Evolutionary conservation across 2,113 vertebrate species (phyloP), one percentile per base, ranked within the genome.

Genomic region (Catharus minimus): DNA sequence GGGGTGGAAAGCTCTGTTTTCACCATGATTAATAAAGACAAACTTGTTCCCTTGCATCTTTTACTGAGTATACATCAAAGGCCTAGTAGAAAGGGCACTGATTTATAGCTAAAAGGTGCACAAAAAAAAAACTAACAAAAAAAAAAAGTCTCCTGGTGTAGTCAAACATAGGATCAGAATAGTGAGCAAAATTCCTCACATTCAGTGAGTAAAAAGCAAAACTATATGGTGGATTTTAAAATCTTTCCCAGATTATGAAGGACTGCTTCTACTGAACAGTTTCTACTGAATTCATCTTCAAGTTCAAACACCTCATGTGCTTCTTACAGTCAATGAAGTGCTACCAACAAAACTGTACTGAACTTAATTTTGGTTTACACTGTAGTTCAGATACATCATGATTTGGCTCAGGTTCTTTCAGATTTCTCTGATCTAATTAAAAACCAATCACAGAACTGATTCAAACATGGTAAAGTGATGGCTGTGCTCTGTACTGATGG

Each of bases 1-100:
- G 7, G 30, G 41, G 44, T 64, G 66, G 41, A 89, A 87, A 78
- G 56, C 71, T 88, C 71, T 53, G 86, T 86, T 97, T 94, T 92
- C 72, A 86, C 55, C 36, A 43, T 39, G 83, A 67, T 90, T 80
- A 89, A 86, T 82, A 88, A 73, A 84, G 65, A 81, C 88, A 47
- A 79, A 66, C 30, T 39, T 79, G 79, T 86, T 89, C 77, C 66
- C 41, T 56, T 53, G 75, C 55, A 88, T 74, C 56, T 78, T 93
- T 90, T 47, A 62, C 47, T 52, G 74, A 55, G 27, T 43, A 27
- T 26, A 58, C 78, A 84, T 67, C 74, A 82, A 56, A 60, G 28
- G 43, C 19, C 38, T 66, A 33, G 17, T 30, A 88, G 55, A 61
- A 88, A 81, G 21, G 27, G 13, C 43, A 68, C 58, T 57, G 64